These are phyloP conservation scores for Trogon surrucura DNA, from an alignment of 2,113 vertebrate species.

Conservation along the genomic window DNA sequence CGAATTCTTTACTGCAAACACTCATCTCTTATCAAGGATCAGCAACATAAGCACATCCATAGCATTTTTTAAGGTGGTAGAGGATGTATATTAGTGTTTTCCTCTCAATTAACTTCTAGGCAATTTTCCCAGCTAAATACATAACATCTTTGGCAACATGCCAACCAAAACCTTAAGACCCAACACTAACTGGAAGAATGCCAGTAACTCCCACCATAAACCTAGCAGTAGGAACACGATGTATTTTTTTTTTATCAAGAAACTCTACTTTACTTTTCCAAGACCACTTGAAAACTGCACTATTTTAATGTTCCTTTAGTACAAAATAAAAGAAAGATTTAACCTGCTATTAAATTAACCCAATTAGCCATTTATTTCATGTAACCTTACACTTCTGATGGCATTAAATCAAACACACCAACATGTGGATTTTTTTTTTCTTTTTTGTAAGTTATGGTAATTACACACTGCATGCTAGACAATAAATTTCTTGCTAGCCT, in stretches of 20 bases:
- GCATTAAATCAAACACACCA: constrained; percentile 72
- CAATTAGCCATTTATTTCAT: constrained; percentile 78
- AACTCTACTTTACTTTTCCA: constrained; percentile 76
- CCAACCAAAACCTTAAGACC: constrained; percentile 85
- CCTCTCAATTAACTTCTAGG: constrained; percentile 88
- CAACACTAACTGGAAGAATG: constrained; percentile 79
- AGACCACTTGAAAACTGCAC: constrained; percentile 74
- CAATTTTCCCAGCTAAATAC: constrained; percentile 88
- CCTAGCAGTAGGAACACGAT: constrained; percentile 75
- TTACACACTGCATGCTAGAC: constrained; percentile 55
- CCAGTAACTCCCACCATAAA: constrained; percentile 81
- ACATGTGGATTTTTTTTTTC: constrained; percentile 44
- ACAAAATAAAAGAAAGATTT: constrained; percentile 80
- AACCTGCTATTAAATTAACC: constrained; percentile 81
- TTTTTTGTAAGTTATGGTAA: constrained; percentile 69
- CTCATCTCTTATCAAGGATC: constrained; percentile 75
- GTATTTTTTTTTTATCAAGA: constrained; percentile 78
- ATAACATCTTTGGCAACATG: constrained; percentile 82
- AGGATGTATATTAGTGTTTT: constrained; percentile 85
- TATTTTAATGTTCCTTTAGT: constrained; percentile 76
- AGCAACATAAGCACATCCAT: constrained; percentile 73
- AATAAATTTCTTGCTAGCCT: constrained; percentile 61
- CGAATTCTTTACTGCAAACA: constrained; percentile 47
- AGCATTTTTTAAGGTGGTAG: constrained; percentile 65
- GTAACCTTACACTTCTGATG: constrained; percentile 74